A percentile compares a stretch with the other conserved stretches of the same genome.
These are phyloP conservation scores for Porites cylindrica DNA, from an alignment of 92 coral and sea anemone genomes.

Conservation along the genomic window DNA sequence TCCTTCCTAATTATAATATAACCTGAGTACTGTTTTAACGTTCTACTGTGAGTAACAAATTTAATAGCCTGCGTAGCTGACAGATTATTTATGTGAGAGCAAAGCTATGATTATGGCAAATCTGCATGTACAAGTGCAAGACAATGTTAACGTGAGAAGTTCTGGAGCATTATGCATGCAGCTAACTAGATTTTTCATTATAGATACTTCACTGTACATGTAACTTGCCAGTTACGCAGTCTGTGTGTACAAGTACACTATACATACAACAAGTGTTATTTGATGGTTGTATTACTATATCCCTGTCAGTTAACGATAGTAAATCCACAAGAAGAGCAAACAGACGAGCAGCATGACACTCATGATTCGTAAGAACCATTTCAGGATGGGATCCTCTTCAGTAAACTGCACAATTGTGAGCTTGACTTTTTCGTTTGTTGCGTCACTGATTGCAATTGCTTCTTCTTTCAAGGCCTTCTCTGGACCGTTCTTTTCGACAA, in stretches of 20 bases:
- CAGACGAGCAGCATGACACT: slow-evolving; percentile 67
- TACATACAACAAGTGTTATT: not conserved
- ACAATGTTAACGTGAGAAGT: no score
- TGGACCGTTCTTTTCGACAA: not conserved
- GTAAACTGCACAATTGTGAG: slow-evolving; percentile 71
- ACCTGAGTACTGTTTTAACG: no score
- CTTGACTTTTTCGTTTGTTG: slow-evolving; percentile 60
- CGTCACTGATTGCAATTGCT: not conserved
- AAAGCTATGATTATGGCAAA: no score
- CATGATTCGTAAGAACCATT: slow-evolving; percentile 77
- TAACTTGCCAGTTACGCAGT: no score
- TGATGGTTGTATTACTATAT: not conserved
- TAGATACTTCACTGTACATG: no score
- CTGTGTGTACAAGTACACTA: not conserved
- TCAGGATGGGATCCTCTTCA: slow-evolving; percentile 67
- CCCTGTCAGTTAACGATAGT: slow-evolving; percentile 27
- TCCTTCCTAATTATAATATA: no score
- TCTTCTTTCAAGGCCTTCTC: slow-evolving; percentile 8
- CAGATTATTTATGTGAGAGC: no score
- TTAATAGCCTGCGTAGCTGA: no score
- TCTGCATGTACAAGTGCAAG: no score
- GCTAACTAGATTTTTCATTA: no score
- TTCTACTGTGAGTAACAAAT: no score
- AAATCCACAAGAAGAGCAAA: slow-evolving; percentile 74
- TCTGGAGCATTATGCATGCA: no score